A percentile compares a stretch with the other conserved stretches of the same genome.
Conservation (phyloP, 2,797 vertebrate genomes). For the Danio choprae region DNA sequence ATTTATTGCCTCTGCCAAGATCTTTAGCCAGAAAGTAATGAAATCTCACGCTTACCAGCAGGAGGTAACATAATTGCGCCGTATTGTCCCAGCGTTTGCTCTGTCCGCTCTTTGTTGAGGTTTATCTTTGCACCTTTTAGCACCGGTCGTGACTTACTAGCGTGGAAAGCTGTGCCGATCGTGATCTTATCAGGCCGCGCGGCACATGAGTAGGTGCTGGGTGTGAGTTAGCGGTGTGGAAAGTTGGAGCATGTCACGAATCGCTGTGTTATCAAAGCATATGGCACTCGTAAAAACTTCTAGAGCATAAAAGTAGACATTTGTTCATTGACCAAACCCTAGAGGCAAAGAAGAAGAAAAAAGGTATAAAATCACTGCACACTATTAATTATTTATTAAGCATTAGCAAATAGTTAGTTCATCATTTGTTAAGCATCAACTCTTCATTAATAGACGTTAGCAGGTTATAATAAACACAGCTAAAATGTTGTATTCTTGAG, state of each 20-base stretch:
- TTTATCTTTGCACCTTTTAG: slow-evolving; percentile 32
- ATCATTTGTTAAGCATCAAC: no score
- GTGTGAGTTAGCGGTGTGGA: slow-evolving; percentile 24
- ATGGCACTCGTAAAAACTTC: not conserved
- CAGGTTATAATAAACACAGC: no score
- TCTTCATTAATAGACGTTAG: no score
- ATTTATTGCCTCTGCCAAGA: slow-evolving; percentile 73
- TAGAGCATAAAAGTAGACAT: not conserved
- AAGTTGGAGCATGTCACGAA: slow-evolving; percentile 27
- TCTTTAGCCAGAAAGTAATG: slow-evolving; percentile 75
- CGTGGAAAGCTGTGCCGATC: slow-evolving; percentile 16
- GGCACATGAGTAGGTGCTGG: not conserved
- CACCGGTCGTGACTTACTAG: slow-evolving; percentile 18
- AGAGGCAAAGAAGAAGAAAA: not conserved
- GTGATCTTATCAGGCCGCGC: slow-evolving; percentile 27
- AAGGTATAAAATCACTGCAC: no score
- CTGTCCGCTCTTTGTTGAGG: slow-evolving; percentile 22
- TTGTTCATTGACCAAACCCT: not conserved
- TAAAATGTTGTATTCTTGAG: no score
- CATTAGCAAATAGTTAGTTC: no score
- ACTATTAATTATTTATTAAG: no score
- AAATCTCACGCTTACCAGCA: slow-evolving; percentile 70
- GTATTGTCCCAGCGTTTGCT: slow-evolving; percentile 35
- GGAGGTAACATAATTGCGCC: slow-evolving; percentile 48
- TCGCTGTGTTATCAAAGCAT: not conserved